Conservation (phyloP, 2,113 vertebrate genomes). For the Sorex araneus region DNA sequence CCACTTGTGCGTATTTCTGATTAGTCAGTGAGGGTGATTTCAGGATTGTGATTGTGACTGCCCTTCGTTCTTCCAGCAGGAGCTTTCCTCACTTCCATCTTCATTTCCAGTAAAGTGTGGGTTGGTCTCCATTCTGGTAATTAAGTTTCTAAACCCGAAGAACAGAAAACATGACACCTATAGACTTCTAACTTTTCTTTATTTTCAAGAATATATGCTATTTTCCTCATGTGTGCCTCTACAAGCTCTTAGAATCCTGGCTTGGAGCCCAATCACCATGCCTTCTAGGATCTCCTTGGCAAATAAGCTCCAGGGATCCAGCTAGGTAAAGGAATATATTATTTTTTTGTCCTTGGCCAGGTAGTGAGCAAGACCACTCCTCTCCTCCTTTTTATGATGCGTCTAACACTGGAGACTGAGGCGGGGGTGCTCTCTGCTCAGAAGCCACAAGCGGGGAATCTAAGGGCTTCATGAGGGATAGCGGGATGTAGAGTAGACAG, state of each 20-base stretch:
- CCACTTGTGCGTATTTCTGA: not conserved
- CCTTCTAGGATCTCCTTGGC: not conserved
- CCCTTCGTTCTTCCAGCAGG: not conserved
- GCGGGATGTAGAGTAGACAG: not conserved
- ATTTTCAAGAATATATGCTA: not conserved
- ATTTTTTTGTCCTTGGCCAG: not conserved
- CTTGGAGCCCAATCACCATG: not conserved
- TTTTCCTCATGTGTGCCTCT: slow-evolving; percentile 32
- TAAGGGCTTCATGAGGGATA: not conserved
- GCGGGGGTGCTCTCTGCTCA: not conserved
- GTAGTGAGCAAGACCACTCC: not conserved
- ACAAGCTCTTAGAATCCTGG: slow-evolving; percentile 15
- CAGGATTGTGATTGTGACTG: not conserved
- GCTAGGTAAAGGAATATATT: not conserved
- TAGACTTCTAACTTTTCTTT: slow-evolving; percentile 26
- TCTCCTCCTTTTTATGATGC: not conserved
- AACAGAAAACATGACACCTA: not conserved
- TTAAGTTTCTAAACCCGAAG: not conserved
- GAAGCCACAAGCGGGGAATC: not conserved
- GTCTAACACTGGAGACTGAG: not conserved
- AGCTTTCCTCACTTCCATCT: not conserved
- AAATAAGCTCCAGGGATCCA: not conserved
- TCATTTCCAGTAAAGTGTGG: not conserved
- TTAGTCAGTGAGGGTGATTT: not conserved
- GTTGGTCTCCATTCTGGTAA: not conserved